Percentiles rank a stretch among this genome's conserved stretches.
These are phyloP conservation scores for Pantherophis vulpinus DNA, from an alignment of 2,797 vertebrate genomes.

Conservation along the genomic window DNA sequence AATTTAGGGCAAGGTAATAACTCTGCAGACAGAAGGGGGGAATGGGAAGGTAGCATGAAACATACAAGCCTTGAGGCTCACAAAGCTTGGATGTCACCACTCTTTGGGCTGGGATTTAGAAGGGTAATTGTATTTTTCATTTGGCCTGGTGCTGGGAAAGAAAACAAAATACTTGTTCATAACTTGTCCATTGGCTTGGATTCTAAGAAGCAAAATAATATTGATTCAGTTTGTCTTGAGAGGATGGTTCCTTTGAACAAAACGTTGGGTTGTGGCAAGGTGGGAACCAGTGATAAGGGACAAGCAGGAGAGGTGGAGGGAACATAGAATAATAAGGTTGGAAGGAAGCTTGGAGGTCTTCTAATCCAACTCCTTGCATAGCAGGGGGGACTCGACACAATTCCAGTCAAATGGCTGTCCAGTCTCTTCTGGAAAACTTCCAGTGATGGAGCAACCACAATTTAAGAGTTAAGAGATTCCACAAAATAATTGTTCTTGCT, in stretches of 20 bases:
- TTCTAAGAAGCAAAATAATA: slow-evolving; percentile 5
- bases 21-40: slow-evolving; percentile 40
- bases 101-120: slow-evolving; percentile 50
- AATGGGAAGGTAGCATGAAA: slow-evolving; percentile 32
- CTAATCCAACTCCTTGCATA: too few species aligned
- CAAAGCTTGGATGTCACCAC: background rate
- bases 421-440: background rate
- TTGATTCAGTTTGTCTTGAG: slow-evolving; percentile 13
- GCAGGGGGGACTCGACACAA: too few species aligned
- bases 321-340: too few species aligned
- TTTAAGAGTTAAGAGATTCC: too few species aligned
- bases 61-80: background rate
- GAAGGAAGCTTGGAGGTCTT: too few species aligned
- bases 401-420: too few species aligned
- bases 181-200: background rate
- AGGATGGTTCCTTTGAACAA: background rate
- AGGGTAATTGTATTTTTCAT: slow-evolving; percentile 41
- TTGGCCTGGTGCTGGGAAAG: slow-evolving; percentile 36
- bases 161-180: background rate
- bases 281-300: background rate
- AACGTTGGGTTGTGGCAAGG: background rate
- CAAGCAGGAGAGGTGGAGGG: background rate
- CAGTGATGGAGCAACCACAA: too few species aligned
- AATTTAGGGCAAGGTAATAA: slow-evolving; percentile 44
- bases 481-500: too few species aligned